Base-by-base conservation (phyloP, 2,113 vertebrate genomes). In the Stictonetta naevosa region DNA sequence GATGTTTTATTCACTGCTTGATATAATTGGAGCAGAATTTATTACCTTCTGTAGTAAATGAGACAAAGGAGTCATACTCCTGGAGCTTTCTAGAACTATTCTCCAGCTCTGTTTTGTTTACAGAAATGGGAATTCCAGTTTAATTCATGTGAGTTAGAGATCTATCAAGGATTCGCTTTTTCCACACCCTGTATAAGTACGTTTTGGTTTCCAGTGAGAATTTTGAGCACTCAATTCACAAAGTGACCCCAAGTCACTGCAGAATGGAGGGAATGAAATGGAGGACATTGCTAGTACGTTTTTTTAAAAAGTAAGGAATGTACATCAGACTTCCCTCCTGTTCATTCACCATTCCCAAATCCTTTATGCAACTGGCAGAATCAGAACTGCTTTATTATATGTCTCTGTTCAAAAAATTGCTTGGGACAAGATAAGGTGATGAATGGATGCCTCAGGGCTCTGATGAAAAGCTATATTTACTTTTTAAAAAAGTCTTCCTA, bases 351-450 rank as follows among this genome's bases (percentile, higher is more conserved):
- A 64, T 33, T 34, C 29, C 10, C 36, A 50, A 92, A 44, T 83
- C 25, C 28, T 90, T 93, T 36, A 52, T 79, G 58, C 44, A 96
- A 0, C 3, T 72, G 60, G 50, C 72, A 93, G 88, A 94, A 93
- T 89, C 69, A 87, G 46, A 58, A 28, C 69, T 63, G 18, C 66
- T 71, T 74, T 88, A 44, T 74, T 77, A 15, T 78, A 25, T 31
- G 38, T 66, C 28, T 92, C 58, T 79, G 46, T 62, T 76, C 40
- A 86, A 85, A 85, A 91, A 94, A 84, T 84, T 67, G 40, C 11
- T 84, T 96, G 90, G 44, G 83, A 86, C 87, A 88, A 95, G 86
- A 88, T 90, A 93, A 95, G 50, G 60, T 91, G 71, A 83, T 93
- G 79, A 95, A 60, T 62, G 74, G 56, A 64, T 95, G 87, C 91